Evolutionary conservation across 2,113 vertebrate genomes (phyloP), one percentile per base, ranked within the genome.

Genomic region (Dendrocopos noguchii): DNA sequence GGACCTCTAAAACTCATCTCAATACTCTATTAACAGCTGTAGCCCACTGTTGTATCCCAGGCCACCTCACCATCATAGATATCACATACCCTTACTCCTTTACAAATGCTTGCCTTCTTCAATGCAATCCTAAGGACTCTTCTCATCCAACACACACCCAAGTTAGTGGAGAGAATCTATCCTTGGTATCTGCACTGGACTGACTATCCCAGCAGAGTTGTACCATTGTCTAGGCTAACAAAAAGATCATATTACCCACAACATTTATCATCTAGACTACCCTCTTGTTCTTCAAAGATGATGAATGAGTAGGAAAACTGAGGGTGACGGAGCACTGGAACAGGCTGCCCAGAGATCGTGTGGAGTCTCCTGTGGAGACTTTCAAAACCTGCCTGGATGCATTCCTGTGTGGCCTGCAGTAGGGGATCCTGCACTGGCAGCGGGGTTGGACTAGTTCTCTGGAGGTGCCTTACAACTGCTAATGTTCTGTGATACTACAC

Each of bases 71-170:
- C 25, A 53, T 16, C 70, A 67, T 0, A 73, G 39, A 29, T 25
- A 50, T 31, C 55, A 10, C 33, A 39, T 14, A 18, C 47, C 27
- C 7, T 57, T 68, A 46, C 7, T 87, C 39, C 34, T 56, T 56
- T 24, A 76, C 21, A 22, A 59, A 64, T 1, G 0, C 15, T 67
- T 76, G 14, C 21, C 53, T 80, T 88, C 39, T 29, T 6, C 53
- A 44, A 12, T 0, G 0, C 0, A 0, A 9, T 61, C 66, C 42
- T 31, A 84, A 78, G 15, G 33, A 64, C 27, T 74, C 22, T 73
- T 74, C 46, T 60, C 25, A 66, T 31, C 19, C 31, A 82, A 27
- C n/a, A 74, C 47, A 74, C 24, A 65, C 6, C 9, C 9, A 65
- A 68, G 33, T 0, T 46, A 12, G 18, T 31, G 10, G 42, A 44